Base-by-base conservation (phyloP, 2,888 invertebrate genomes). In the Scaptomyza polygonia region DNA sequence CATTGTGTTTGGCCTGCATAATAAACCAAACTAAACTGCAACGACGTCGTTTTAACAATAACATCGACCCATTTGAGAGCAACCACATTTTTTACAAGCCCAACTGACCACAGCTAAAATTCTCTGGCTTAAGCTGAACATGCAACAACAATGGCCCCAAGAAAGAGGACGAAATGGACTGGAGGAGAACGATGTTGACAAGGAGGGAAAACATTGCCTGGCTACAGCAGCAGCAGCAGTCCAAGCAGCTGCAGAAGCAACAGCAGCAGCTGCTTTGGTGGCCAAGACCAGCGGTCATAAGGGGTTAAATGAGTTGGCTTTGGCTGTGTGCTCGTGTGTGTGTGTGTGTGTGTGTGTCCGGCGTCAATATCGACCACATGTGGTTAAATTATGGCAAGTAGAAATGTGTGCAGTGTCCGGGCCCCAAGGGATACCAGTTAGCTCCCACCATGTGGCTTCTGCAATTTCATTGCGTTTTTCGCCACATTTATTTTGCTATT, bases 351-450 rank as follows among this genome's bases (percentile, higher is more conserved):
- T 62, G 42, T 63, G 52, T 54, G 54, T 54, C 40, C 49, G 42
- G 59, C 68, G 59, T 51, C 84, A 73, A 83, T 84, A 88, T 80
- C 78, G 78, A 86, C 84, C 88, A 86, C 86, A 88, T 84, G 88
- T 69, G 83, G 83, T 83, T 88, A 84, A 88, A 73, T 84, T 86
- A 88, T 84, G 80, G 87, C 69, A 44, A 61, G 49, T 56, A 63
- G 51, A 49, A 75, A 56, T 65, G 70, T 40, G 36, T 43, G 47
- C 75, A 65, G 48, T 58, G 18, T 51, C 57, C 44, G 45, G 34
- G 30, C 42, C 43, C 51, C 29, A 47, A 34, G 48, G 44, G 57
- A 47, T 48, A 44, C 29, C 51, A 9, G 18, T 45, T 48, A 8
- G 16, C 44, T 34, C 11, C 44, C 36, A 39, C 53, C 21, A 53